phyloP scores from a whole-genome alignment of 2,113 vertebrate genomes.

The Donacobius atricapilla region DNA sequence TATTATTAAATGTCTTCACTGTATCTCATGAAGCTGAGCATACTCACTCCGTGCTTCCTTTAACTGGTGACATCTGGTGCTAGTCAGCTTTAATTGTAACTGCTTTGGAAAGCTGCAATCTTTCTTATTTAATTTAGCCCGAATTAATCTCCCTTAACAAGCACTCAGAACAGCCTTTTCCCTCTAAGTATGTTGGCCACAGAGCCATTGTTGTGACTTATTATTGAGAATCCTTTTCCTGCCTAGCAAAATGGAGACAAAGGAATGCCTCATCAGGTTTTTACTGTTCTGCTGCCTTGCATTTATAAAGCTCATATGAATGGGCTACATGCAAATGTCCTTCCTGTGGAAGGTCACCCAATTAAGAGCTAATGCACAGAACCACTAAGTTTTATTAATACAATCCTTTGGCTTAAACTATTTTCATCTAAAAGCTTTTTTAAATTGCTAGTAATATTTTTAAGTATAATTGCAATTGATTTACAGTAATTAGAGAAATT shows the following conservation, averaged over 20 bases:
- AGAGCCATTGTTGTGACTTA: not conserved
- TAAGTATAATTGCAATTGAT: not conserved
- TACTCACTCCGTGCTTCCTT: not conserved
- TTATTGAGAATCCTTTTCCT: not conserved
- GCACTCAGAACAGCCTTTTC: not conserved
- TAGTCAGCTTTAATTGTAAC: constrained; percentile 28
- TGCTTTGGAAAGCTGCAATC: not conserved
- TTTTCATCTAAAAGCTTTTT: not conserved
- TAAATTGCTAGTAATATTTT: not conserved
- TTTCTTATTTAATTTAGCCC: constrained; percentile 11
- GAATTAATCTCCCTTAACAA: constrained; percentile 33
- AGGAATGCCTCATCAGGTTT: constrained; percentile 15
- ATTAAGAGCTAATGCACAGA: not conserved
- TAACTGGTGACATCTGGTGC: constrained; percentile 19
- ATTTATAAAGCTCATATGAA: not conserved
- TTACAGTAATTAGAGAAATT: not conserved
- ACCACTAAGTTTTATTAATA: not conserved
- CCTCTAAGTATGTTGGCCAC: not conserved
- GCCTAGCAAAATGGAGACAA: not conserved
- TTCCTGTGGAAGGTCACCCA: constrained; percentile 1
- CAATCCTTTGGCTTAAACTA: not conserved
- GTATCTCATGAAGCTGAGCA: not conserved
- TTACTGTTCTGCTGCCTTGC: constrained; percentile 2
- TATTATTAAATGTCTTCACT: not conserved
- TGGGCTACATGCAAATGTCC: not conserved